Evolutionary conservation across 2,888 invertebrate species (phyloP), one percentile per base, ranked within the genome.

Genomic region (Smittia aterrima): DNA sequence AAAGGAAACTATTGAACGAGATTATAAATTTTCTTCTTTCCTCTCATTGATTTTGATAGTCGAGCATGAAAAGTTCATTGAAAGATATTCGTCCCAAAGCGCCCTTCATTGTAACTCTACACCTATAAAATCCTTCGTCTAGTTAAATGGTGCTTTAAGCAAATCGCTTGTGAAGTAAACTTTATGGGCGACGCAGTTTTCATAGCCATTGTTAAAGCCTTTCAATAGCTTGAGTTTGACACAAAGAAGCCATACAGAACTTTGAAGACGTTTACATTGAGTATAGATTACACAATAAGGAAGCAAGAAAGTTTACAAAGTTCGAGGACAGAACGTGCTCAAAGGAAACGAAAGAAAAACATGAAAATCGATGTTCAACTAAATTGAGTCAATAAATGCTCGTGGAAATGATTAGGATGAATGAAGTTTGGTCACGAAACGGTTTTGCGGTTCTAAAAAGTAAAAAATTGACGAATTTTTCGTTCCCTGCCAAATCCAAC

Each of bases 221-320:
- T 47, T 47, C 47, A 47, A 47, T 47, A n/a, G n/a, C 11, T 47
- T n/a, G 47, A 47, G 47, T 47, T 47, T 47, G 47, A 47, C 16
- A 47, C 47, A 47, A 47, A 11, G 47, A 47, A 47, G 47, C 47
- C 32, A 32, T 47, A 47, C 47, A 47, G 11, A 47, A 47, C 47
- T 47, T 47, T 47, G 2, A n/a, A 47, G 47, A 47, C 47, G 47
- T 47, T n/a, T 47, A n/a, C 11, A 47, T 47, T 47, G 11, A 16
- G 47, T 47, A 16, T 47, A 47, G 11, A 16, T 47, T 32, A 32
- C 47, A 47, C 16, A 47, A 47, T 47, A n/a, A 47, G 11, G 16
- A 16, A 47, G 47, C 11, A 11, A 47, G n/a, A 47, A 32, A 32
- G 32, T 32, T 32, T 9, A 32, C 32, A 32, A 47, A n/a, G 47